These are phyloP conservation scores for Invenusta paracnida DNA, from an alignment of 2,888 invertebrate species.

Conservation along the genomic window DNA sequence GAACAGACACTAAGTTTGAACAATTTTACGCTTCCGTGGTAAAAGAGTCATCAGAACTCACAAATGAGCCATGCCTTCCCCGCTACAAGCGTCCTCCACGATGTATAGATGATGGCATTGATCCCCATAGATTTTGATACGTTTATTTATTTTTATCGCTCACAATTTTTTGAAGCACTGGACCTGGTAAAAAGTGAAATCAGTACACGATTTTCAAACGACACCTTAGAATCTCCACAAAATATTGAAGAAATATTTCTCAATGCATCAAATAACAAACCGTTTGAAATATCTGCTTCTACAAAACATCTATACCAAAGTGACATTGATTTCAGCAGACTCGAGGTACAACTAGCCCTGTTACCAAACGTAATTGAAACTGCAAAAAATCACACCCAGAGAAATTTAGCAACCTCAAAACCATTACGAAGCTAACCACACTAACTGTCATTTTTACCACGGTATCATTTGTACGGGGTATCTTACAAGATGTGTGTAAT, in stretches of 20 bases:
- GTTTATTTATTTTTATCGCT: background rate
- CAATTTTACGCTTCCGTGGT: background rate
- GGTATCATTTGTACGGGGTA: slow-evolving; percentile 24
- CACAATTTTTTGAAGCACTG: slow-evolving; percentile 2
- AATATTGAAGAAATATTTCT: background rate
- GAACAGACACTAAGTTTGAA: slow-evolving; percentile 11
- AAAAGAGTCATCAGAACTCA: slow-evolving; percentile 8
- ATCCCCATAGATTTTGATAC: background rate
- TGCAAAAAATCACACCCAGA: slow-evolving; percentile 10
- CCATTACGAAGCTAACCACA: background rate
- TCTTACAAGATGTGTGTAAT: slow-evolving; percentile 13
- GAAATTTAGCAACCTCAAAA: slow-evolving; percentile 2
- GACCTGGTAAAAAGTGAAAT: slow-evolving; percentile 17
- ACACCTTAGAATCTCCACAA: slow-evolving; percentile 20
- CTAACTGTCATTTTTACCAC: background rate
- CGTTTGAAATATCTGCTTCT: slow-evolving; percentile 11
- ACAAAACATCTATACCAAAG: slow-evolving; percentile 12
- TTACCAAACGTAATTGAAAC: background rate
- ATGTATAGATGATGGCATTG: background rate
- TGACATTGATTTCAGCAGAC: slow-evolving; percentile 23
- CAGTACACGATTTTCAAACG: background rate
- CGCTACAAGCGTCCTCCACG: background rate
- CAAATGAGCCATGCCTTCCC: slow-evolving; percentile 19
- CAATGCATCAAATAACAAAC: slow-evolving; percentile 8
- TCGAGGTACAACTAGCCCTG: slow-evolving; percentile 18